Base-by-base conservation (phyloP, 2,888 invertebrate species). In the Chrysina gloriosa region DNA sequence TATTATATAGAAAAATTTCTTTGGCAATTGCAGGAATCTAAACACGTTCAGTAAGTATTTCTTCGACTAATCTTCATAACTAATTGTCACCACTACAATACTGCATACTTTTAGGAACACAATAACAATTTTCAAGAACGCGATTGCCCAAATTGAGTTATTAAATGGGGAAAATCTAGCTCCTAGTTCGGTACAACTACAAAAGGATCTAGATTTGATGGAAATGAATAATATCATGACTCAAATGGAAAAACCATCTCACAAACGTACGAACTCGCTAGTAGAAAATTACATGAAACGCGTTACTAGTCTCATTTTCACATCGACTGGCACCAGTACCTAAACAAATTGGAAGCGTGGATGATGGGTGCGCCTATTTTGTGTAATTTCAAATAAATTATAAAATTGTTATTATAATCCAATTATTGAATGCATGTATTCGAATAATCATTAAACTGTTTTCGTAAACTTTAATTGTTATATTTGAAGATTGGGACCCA, bases 1-100 rank as follows among this genome's bases (percentile, higher is more conserved):
- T 81, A 79, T 69, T 85, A 84, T 64, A 80, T 85, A 54, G 77
- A 82, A 65, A 75, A 80, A 61, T 84, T 84, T 73, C 76, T 80
- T n/a, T 80, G 79, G 76, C 52, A 72, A 58, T 72, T 78, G 50
- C 65, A 77, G 45, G 72, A 78, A 52, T 72, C 71, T 34, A 69
- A 76, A 36, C 63, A 64, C 23, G 27, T 70, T 34, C 56, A 25
- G 50, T 64, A 63, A 50, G 54, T 58, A 66, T n/a, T n/a, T n/a
- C n/a, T n/a, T 54, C 47, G 27, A 63, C 47, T 0, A 56, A 27
- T 25, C 1, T 29, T 52, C 27, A n/a, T 31, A 4, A 3, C 29
- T 31, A 2, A 11, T 42, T 42, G 11, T 5, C n/a, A 2, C 7
- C 1, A n/a, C 21, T 7, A 6, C 48, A 48, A 4, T 45, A 14